Conservation (phyloP, 2,797 vertebrate species). For the Aeoliscus strigatus region DNA sequence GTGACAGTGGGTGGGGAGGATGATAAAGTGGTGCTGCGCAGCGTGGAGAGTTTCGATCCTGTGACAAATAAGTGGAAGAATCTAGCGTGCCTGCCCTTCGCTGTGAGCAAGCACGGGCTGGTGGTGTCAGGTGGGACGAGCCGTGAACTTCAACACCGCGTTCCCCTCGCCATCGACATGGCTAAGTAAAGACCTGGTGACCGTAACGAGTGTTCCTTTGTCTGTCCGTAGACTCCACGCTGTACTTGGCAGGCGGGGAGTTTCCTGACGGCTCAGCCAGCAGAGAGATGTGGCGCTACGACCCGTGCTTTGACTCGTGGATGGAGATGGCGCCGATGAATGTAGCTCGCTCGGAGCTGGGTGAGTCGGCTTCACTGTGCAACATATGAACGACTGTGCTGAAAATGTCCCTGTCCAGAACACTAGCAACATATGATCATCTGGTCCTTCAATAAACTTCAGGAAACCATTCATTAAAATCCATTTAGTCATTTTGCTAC, state of each 20-base stretch:
- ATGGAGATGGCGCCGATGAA: conserved; percentile 82
- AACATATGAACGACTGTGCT: neutral
- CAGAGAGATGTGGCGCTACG: conserved; percentile 82
- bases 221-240: conserved; percentile 63
- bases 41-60: conserved; percentile 79
- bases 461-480: too few relatives aligned
- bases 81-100: conserved; percentile 78
- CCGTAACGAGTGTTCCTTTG: too few relatives aligned
- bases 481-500: too few relatives aligned
- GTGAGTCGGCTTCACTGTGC: conserved; percentile 34
- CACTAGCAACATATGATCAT: too few relatives aligned
- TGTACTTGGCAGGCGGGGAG: conserved; percentile 79
- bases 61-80: conserved; percentile 76
- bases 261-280: conserved; percentile 81
- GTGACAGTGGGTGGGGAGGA: conserved; percentile 81
- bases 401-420: too few relatives aligned
- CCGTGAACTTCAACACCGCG: too few relatives aligned
- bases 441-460: too few relatives aligned
- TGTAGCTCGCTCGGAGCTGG: conserved; percentile 77
- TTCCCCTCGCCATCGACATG: too few relatives aligned
- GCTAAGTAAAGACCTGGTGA: too few relatives aligned
- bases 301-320: conserved; percentile 80
- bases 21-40: conserved; percentile 81
- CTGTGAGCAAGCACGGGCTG: conserved; percentile 81
- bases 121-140: conserved; percentile 78